Base-by-base conservation (phyloP, 2,113 vertebrate genomes). In the Chelonoidis abingdonii region DNA sequence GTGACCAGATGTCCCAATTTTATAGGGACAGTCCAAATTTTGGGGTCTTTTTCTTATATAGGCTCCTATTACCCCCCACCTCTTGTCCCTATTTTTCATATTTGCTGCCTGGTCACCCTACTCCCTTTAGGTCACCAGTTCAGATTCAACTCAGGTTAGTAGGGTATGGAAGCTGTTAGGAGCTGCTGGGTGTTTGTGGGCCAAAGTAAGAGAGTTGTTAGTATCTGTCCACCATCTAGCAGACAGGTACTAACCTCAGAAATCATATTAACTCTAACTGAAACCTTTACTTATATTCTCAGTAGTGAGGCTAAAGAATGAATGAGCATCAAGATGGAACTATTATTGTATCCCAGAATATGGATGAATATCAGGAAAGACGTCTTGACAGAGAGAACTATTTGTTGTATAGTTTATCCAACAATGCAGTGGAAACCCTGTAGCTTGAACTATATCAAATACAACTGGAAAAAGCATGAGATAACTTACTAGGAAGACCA, bases 191-290 rank as follows among this genome's bases (percentile, higher is more conserved):
- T 83, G 21, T 44, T 91, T 94, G 95, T 82, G 2, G 0, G 17
- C 35, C 3, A 59, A 49, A 56, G 54, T 69, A 41, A 94, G 86
- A 90, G 54, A 96, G 1, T 94, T 95, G 89, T 44, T 96, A 79
- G n/a, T 96, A 94, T 93, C 93, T 92, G 21, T 12, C 3, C 5
- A 82, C 83, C 89, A 92, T 95, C 90, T 95, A 94, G 88, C 93
- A 94, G 8, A n/a, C 35, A n/a, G 35, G 62, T n/a, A n/a, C 7
- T 35, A n/a, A 93, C 78, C 44, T 89, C 25, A 86, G 75, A 80
- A 92, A 95, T 95, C 95, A 76, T 96, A 89, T 97, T 94, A 95
- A 14, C 56, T 44, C 24, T 97, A 95, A 94, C 86, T 93, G 94
- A 94, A 96, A 94, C 80, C 21, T 52, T 94, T 96, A 94, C 90